phyloP scores from a whole-genome alignment of 1,140 invertebrate species.

The Daktulosphaira vitifoliae region DNA sequence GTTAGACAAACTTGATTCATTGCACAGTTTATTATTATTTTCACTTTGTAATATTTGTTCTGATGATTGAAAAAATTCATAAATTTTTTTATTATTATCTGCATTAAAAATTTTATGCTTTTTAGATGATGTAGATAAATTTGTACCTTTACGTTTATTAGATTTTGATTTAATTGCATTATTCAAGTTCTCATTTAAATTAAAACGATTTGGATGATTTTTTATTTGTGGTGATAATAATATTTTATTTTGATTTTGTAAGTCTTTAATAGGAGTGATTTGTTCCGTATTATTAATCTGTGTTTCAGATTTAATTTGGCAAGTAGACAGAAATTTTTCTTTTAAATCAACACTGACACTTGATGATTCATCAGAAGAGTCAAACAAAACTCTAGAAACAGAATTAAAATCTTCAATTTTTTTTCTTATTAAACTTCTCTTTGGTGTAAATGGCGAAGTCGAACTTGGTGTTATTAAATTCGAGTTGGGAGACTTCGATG shows the following conservation, averaged over 20 bases:
- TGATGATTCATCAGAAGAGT: not conserved
- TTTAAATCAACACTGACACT: not conserved
- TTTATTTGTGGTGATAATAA: conserved; percentile 9
- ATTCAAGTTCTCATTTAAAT: not conserved
- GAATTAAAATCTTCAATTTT: not conserved
- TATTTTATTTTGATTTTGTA: conserved; percentile 7
- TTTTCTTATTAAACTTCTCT: not conserved
- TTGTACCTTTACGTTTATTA: not conserved
- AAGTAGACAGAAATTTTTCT: not conserved
- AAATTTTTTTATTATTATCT: not conserved
- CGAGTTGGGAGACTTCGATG: not conserved
- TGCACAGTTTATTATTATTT: too few species aligned
- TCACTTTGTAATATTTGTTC: too few species aligned
- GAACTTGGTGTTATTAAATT: not conserved
- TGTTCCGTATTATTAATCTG: not conserved
- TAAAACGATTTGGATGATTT: conserved; percentile 2
- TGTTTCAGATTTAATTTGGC: not conserved
- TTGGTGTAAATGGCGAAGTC: conserved; percentile 18
- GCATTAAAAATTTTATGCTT: not conserved
- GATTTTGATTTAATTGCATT: not conserved
- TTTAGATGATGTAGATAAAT: conserved; percentile 4
- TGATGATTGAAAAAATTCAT: conserved; percentile 5
- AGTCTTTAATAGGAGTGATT: conserved; percentile 7
- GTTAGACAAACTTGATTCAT: too few species aligned
- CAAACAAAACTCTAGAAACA: conserved; percentile 8